Conservation (phyloP, 2,113 vertebrate species). For the Python bivittatus region DNA sequence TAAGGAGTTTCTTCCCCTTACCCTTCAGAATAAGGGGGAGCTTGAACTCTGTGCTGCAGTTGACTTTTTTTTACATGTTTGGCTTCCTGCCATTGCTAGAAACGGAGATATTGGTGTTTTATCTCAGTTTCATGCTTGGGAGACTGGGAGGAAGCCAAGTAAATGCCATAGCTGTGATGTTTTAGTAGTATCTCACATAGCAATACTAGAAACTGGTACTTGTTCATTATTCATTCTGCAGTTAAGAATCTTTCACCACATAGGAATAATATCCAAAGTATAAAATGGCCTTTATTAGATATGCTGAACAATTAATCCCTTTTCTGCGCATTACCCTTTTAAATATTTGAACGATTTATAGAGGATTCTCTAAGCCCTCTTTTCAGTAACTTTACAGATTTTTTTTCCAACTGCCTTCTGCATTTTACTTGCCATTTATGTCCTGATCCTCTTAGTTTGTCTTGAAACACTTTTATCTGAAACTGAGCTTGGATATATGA, state of each 20-base stretch:
- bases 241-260: background rate
- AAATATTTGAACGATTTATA: background rate
- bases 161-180: background rate
- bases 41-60: background rate
- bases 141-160: background rate
- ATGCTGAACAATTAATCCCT: background rate
- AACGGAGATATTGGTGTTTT: background rate
- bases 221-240: background rate
- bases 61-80: background rate
- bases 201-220: background rate
- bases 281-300: background rate
- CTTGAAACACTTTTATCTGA: background rate
- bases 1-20: background rate
- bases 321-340: background rate
- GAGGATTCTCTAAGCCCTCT: background rate
- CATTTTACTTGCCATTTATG: background rate
- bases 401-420: background rate
- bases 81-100: background rate
- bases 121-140: background rate
- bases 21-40: background rate
- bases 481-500: background rate
- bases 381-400: background rate
- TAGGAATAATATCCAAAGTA: background rate
- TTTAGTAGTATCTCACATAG: background rate
- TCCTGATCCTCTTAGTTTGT: background rate